Base-by-base conservation (phyloP, 1,140 invertebrate genomes). In the Zaprionus kolodkinae region DNA sequence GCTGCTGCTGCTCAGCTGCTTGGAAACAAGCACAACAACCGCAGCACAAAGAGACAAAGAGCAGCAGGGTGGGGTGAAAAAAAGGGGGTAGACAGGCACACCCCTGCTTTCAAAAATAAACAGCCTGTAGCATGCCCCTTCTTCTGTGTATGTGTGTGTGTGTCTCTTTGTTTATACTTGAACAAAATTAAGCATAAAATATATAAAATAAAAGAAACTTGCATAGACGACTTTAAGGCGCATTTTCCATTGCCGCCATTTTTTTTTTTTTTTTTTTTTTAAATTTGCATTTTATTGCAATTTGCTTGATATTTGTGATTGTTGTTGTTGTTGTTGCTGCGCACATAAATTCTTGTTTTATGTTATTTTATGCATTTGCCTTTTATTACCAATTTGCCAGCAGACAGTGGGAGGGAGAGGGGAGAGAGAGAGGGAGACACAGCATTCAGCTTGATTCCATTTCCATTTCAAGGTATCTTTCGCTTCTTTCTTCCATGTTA, bases 261-360 rank as follows among this genome's bases (percentile, higher is more conserved):
- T 30, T 21, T 21, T 21, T 2, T 21, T 21, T 21, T 77, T 72
- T 72, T 65, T 36, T 38, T 60, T 74, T 77, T 83, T 88, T 80
- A 78, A 80, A 87, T 87, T 87, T 87, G 83, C 83, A 87, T 87
- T 87, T 87, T 88, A 88, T 88, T 87, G 84, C 83, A 87, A 88
- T 87, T 87, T 75, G 84, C 73, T 87, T 83, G 70, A 83, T 87
- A 80, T 87, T 87, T 87, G 76, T 65, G 63, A 52, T 45, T 62
- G 17, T 70, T 65, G 40, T 87, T 87, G 76, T 65, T 66, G 56
- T 45, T 62, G 17, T 70, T 65, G 40, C 35, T 67, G 33, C 45
- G 64, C 75, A 76, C 83, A 87, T 87, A 87, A 87, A 87, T 88
- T 87, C 84, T 75, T 78, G 71, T 87, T 88, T 88, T 80, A 87